Percentiles rank a stretch among this genome's conserved stretches.
These are phyloP conservation scores for Clitarchus hookeri DNA, from an alignment of 2,888 invertebrate species.

Conservation along the genomic window DNA sequence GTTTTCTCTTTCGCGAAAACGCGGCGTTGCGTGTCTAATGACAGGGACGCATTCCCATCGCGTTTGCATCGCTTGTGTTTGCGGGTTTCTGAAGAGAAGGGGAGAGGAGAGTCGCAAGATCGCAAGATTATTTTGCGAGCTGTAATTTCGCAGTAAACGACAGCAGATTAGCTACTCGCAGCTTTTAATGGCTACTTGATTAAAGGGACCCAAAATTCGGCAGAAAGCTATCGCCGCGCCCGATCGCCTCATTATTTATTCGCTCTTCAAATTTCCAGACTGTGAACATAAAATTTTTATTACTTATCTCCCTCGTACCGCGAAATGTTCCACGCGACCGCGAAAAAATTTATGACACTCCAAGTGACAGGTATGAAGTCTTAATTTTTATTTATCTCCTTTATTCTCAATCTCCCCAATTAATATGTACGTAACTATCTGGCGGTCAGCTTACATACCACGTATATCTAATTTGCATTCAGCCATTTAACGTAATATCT, in stretches of 20 bases:
- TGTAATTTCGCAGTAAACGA: background rate
- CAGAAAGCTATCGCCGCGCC: background rate
- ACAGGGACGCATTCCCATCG: background rate
- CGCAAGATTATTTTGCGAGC: background rate
- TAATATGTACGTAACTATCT: no score
- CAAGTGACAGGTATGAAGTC: background rate
- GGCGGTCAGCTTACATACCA: no score
- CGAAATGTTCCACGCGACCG: background rate
- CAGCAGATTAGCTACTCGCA: background rate
- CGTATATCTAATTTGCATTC: no score
- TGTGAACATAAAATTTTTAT: background rate
- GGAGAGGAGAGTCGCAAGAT: background rate
- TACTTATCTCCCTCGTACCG: background rate
- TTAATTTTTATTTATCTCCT: background rate
- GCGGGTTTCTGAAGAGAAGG: background rate
- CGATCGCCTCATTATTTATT: constrained; percentile 4
- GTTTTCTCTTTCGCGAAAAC: background rate
- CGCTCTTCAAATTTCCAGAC: background rate
- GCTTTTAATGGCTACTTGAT: background rate
- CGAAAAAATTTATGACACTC: background rate
- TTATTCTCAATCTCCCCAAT: no score
- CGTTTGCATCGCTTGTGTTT: background rate
- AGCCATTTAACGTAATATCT: no score
- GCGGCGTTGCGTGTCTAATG: background rate
- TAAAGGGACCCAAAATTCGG: background rate